Base-by-base conservation (phyloP, 2,113 vertebrate genomes). In the Sturnus vulgaris region DNA sequence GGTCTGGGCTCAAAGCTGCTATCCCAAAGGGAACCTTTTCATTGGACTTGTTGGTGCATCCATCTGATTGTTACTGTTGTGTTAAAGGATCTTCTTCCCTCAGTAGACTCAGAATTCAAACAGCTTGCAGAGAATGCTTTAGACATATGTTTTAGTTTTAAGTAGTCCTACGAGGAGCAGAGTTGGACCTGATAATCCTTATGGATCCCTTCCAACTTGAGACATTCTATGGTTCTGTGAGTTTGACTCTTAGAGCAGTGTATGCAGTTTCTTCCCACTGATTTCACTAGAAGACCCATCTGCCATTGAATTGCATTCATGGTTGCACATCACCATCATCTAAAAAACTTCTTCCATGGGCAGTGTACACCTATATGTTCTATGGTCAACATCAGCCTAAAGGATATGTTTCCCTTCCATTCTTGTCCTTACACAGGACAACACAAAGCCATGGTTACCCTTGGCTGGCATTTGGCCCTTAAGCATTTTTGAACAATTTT, bases 301-400 rank as follows among this genome's bases (percentile, higher is more conserved):
- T 63, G 21, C 53, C 37, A 35, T 30, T 42, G 71, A 65, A 69
- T 46, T 66, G 11, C 30, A 71, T 61, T 23, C 40, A 68, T 25
- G 37, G 20, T 66, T 72, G 17, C 13, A 27, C 28, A 68, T 31
- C 31, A 86, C 21, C 53, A 12, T 40, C 33, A 17, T 47, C 37
- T 40, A 28, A 57, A 68, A 53, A 42, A 8, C 0, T 53, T 42
- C 47, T 78, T n/a, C 49, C 30, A 28, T 50, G 22, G 19, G 10
- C 21, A 70, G 21, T 12, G 10, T 52, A 42, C 10, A 12, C 0
- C 0, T 37, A 10, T 9, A 7, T 30, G 19, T 52, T 75, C 40
- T 42, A 70, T 23, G 70, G 40, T 17, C 23, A 78, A 28, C 22
- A 55, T 40, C 12, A 64, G 33, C 44, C 33, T 70, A 35, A 75